phyloP scores from a whole-genome alignment of 2,113 vertebrate genomes.

The Verasper variegatus region DNA sequence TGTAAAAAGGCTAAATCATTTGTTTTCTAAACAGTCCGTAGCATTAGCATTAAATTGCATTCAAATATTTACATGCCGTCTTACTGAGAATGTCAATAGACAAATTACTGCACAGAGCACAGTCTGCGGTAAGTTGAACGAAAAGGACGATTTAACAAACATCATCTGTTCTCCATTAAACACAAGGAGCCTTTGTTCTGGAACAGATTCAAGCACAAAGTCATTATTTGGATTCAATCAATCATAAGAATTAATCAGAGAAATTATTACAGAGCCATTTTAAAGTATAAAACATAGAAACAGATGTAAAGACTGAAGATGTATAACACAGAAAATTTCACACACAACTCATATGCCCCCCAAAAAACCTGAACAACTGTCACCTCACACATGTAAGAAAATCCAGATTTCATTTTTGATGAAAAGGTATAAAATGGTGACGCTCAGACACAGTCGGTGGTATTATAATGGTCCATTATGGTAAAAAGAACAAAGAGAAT shows the following conservation, averaged over 20 bases:
- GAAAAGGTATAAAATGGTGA: no score
- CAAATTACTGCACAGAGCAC: neutral
- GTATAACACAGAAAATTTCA: no score
- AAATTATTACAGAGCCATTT: neutral
- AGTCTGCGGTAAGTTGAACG: neutral
- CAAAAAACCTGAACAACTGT: no score
- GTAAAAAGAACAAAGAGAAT: neutral
- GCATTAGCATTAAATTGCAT: slow-evolving; percentile 1
- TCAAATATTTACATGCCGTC: slow-evolving; percentile 1
- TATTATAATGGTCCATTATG: no score
- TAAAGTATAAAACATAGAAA: neutral
- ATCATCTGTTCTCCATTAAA: neutral
- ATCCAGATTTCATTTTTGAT: no score
- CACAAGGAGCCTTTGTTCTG: neutral
- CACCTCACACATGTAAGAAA: no score
- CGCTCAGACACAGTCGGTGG: no score
- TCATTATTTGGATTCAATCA: neutral
- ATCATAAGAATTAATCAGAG: neutral
- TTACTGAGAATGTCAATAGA: neutral
- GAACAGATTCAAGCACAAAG: neutral
- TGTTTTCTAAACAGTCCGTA: slow-evolving; percentile 3
- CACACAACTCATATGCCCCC: no score
- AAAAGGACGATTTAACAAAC: neutral
- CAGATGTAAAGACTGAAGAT: neutral
- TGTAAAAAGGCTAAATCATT: slow-evolving; percentile 7